phyloP scores from a whole-genome alignment of 2,113 vertebrate species.

The Neotoma lepida region DNA sequence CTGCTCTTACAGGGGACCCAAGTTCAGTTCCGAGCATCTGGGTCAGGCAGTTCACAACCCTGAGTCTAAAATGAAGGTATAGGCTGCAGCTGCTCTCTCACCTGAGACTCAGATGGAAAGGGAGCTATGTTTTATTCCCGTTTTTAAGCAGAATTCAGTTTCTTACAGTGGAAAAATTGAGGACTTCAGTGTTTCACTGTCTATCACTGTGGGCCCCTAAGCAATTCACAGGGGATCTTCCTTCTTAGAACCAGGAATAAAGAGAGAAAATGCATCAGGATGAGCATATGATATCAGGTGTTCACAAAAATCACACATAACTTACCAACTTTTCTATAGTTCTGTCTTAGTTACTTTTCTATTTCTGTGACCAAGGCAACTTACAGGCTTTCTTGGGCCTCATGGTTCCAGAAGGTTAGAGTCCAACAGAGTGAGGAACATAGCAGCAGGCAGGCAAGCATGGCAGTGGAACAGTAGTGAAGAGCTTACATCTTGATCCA shows the following conservation, averaged over 20 bases:
- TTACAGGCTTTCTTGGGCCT: not conserved
- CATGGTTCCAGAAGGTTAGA: not conserved
- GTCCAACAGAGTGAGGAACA: not conserved
- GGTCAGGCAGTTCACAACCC: no score
- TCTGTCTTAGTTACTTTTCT: not conserved
- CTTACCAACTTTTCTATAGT: not conserved
- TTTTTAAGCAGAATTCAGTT: not conserved
- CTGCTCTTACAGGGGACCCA: no score
- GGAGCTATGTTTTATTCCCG: not conserved
- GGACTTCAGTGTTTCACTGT: not conserved
- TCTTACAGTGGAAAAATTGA: not conserved
- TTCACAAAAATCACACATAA: not conserved
- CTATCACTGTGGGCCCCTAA: not conserved
- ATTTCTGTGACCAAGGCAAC: not conserved
- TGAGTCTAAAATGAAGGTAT: not conserved
- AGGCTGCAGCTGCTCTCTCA: not conserved
- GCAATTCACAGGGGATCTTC: not conserved
- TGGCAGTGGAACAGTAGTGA: not conserved
- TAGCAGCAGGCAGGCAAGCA: not conserved
- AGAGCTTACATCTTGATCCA: not conserved
- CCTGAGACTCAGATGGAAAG: not conserved
- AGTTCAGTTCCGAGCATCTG: no score
- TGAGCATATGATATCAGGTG: not conserved
- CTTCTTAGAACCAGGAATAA: not conserved
- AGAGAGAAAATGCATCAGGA: not conserved